A percentile compares a stretch with the other conserved stretches of the same genome.
Conservation (phyloP, 2,888 invertebrate species). For the Dicycla oo region DNA sequence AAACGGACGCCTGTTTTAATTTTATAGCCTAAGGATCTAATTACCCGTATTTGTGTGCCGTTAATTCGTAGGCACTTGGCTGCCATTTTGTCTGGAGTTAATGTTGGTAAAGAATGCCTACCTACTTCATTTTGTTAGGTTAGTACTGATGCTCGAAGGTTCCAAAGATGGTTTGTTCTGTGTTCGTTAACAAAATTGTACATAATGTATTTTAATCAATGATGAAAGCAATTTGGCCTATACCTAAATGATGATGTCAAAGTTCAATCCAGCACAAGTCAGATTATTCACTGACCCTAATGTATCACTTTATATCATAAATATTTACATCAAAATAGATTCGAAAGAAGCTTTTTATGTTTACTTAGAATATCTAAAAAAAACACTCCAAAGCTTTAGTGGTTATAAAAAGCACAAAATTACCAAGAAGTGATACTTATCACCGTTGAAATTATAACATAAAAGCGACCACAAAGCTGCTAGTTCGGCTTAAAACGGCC, state of each 20-base stretch:
- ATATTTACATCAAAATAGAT: constrained; percentile 1
- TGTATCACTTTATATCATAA: constrained; percentile 4
- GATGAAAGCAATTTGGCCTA: neutral
- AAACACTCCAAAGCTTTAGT: constrained; percentile 24
- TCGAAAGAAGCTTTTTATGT: constrained; percentile 1
- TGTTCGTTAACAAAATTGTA: neutral
- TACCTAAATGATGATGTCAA: neutral
- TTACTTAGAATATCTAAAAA: constrained; percentile 12
- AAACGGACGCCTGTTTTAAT: constrained; percentile 59
- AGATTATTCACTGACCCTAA: constrained; percentile 22
- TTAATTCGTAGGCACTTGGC: constrained; percentile 63
- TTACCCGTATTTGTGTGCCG: constrained; percentile 59
- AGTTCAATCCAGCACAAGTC: neutral
- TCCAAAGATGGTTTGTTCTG: no score
- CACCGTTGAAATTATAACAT: constrained; percentile 36
- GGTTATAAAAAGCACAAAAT: constrained; percentile 31
- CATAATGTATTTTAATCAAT: neutral
- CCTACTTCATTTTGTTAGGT: constrained; percentile 11
- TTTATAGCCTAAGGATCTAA: constrained; percentile 61
- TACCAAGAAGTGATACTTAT: constrained; percentile 39
- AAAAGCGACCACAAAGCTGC: constrained; percentile 42
- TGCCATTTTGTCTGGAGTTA: constrained; percentile 42
- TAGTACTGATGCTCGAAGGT: neutral
- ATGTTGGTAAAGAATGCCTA: constrained; percentile 44
- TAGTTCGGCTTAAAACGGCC: constrained; percentile 32